Evolutionary conservation across 64 coral and sea anemone genomes (phyloP), one percentile per base, ranked within the genome.

Genomic region (Cladopsammia gracilis): DNA sequence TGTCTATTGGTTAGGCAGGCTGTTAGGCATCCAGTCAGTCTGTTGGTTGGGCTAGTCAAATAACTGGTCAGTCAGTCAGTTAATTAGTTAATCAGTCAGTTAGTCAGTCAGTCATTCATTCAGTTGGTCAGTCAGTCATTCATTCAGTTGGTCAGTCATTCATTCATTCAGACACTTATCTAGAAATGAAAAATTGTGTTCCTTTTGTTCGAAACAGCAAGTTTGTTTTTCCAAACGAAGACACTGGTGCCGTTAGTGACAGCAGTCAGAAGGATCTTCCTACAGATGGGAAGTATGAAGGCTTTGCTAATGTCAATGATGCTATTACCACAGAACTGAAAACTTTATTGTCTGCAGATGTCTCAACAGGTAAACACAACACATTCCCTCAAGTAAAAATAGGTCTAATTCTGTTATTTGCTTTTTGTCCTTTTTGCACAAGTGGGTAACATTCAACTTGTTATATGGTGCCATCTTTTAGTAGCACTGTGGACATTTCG

Each of bases 171-270:
- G 34, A 34, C 34, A 34, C 12, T 56, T 56, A 12, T 12, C 12
- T 56, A 56, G 12, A 10, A 56, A 56, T 11, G 1, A 56, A 56
- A 56, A 56, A 56, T 12, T 12, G 34, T 34, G 34, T 18, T 15
- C 59, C 47, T 42, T 83, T 52, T 86, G 25, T 86, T 43, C 53
- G 45, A 26, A 60, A 87, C 52, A 97, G 92, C 48, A 98, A 98
- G 88, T 98, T 95, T 87, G 62, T 98, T 15, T 98, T 95, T 73
- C 92, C 96, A 25, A 98, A 89, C 89, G 93, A 89, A 77, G 71
- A 94, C 11, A 65, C 4, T 58, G 88, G 73, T 20, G 66, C 64
- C 44, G 25, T 67, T 16, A 71, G 73, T 20, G 73, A 67, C 65
- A 48, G 12, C 71, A 79, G 4, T 10, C 72, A 71, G 68, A 87